Percentiles rank a stretch among this genome's conserved stretches.
Evolutionary conservation across 64 coral and sea anemone species (phyloP).

Genomic region (Pocillopora verrucosa): DNA sequence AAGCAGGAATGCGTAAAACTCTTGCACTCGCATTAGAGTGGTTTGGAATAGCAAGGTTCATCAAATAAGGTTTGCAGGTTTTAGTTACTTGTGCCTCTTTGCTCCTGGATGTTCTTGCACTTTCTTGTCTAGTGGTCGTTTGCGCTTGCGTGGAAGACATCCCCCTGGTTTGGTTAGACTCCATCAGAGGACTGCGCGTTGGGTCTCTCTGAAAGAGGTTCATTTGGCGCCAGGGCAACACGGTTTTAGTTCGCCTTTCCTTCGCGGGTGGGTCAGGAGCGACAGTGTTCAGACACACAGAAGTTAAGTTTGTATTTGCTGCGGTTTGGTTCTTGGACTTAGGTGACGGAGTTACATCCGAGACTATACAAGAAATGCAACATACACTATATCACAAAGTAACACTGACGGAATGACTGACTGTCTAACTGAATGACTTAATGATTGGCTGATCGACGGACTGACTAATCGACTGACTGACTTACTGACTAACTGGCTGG

Average conservation of each 20-base stretch:
- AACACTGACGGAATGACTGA: neutral
- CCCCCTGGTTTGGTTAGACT: neutral
- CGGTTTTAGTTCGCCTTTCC: slow-evolving; percentile 13
- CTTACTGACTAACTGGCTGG: no score
- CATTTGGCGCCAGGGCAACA: neutral
- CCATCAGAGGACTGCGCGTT: neutral
- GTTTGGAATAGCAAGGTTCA: neutral
- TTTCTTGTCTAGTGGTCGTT: slow-evolving; percentile 7
- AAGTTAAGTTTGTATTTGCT: neutral
- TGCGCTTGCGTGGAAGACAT: neutral
- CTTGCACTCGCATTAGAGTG: neutral
- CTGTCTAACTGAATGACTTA: no score
- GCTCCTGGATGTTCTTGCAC: neutral
- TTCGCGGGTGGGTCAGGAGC: neutral
- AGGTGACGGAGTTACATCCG: neutral
- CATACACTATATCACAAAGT: neutral
- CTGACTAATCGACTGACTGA: no score
- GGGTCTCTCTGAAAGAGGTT: slow-evolving; percentile 12
- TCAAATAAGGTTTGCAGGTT: neutral
- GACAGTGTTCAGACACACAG: neutral
- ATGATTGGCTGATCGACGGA: no score
- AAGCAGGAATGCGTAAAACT: neutral
- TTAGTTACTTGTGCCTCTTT: neutral
- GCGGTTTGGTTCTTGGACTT: slow-evolving; percentile 8
- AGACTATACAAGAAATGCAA: neutral